Conservation (phyloP, 2,113 vertebrate genomes). For the Antennarius striatus region DNA sequence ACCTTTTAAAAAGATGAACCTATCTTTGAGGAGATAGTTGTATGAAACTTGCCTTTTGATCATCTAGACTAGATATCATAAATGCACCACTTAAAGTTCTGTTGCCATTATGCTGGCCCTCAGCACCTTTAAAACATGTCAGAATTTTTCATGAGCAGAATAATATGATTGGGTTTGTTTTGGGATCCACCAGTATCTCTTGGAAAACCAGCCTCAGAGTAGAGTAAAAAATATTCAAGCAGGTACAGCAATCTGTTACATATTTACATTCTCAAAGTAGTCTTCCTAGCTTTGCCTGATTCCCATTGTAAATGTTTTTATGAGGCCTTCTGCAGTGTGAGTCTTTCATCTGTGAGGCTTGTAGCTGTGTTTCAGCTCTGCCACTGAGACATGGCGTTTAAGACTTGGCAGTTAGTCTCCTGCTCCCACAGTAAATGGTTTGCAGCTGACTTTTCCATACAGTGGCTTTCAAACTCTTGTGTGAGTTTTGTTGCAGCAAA, state of each 20-base stretch:
- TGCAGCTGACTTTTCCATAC: slow-evolving; percentile 63
- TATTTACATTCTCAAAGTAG: slow-evolving; percentile 55
- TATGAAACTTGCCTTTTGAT: slow-evolving; percentile 3
- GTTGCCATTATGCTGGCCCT: neutral
- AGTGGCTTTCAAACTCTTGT: slow-evolving; percentile 51
- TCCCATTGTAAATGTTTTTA: slow-evolving; percentile 65
- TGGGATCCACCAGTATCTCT: neutral
- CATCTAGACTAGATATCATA: neutral
- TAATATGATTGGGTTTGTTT: slow-evolving; percentile 21
- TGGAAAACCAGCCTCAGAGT: slow-evolving; percentile 6
- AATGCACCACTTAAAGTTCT: slow-evolving; percentile 1
- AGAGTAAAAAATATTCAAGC: slow-evolving; percentile 6
- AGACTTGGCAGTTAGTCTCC: slow-evolving; percentile 62
- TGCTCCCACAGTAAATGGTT: slow-evolving; percentile 63
- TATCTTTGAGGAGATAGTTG: neutral
- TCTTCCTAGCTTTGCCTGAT: slow-evolving; percentile 41
- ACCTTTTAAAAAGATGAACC: slow-evolving; percentile 11
- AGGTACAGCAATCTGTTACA: slow-evolving; percentile 40
- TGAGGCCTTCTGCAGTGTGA: slow-evolving; percentile 51
- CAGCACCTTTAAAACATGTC: slow-evolving; percentile 31
- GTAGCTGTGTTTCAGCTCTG: slow-evolving; percentile 58
- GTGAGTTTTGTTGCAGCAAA: slow-evolving; percentile 51
- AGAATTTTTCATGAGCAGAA: slow-evolving; percentile 29
- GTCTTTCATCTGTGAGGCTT: slow-evolving; percentile 69
- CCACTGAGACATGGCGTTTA: slow-evolving; percentile 71